Evolutionary conservation across 1,140 invertebrate genomes (phyloP).

Genomic region (Lethocerus indicus): DNA sequence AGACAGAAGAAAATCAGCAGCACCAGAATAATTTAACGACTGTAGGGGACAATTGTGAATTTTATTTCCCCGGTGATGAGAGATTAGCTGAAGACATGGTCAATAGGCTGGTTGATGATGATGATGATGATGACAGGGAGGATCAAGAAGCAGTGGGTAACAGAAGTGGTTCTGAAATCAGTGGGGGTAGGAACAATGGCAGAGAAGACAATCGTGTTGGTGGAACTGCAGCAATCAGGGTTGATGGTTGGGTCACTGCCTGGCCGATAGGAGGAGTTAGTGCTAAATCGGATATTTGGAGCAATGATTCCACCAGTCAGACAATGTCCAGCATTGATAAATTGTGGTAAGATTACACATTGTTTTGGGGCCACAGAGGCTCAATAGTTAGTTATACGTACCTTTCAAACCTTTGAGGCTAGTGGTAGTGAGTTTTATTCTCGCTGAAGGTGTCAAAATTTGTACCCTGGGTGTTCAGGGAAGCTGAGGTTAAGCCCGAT

Average conservation of each 20-base stretch:
- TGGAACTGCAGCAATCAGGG: slow-evolving; percentile 9
- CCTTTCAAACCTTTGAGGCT: no score
- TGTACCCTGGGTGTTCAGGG: no score
- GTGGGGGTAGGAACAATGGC: no score
- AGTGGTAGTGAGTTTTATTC: no score
- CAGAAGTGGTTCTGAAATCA: no score
- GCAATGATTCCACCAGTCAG: slow-evolving; percentile 14
- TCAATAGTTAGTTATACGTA: no score
- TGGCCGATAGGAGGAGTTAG: slow-evolving; percentile 14
- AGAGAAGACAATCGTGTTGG: background rate
- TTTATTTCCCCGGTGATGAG: slow-evolving; percentile 19
- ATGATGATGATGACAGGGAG: slow-evolving; percentile 6
- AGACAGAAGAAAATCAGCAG: slow-evolving; percentile 30
- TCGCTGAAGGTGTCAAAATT: no score
- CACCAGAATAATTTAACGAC: slow-evolving; percentile 21
- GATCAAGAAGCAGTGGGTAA: no score
- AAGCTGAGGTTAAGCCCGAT: background rate
- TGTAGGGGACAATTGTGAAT: slow-evolving; percentile 13
- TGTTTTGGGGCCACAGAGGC: no score
- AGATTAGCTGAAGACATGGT: slow-evolving; percentile 14
- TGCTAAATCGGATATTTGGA: slow-evolving; percentile 14
- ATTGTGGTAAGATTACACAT: no score
- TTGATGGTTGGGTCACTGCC: slow-evolving; percentile 16
- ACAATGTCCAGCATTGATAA: no score
- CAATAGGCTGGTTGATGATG: slow-evolving; percentile 6